Percentiles rank a stretch among this genome's conserved stretches.
Evolutionary conservation across 2,113 vertebrate genomes (phyloP).

Genomic region (Lepus timidus): DNA sequence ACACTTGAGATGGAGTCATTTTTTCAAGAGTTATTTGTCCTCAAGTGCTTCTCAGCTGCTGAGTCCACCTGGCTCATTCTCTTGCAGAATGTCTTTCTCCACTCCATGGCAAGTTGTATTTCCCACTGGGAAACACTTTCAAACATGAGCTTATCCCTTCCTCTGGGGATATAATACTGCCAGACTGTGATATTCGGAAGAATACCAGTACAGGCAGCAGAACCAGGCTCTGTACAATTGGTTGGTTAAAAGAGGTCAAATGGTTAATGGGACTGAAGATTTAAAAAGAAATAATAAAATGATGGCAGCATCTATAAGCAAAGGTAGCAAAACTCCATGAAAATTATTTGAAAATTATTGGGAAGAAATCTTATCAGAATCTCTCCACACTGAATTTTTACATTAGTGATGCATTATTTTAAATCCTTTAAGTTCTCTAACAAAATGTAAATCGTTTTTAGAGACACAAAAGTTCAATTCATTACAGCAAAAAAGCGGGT

Average conservation of each 20-base stretch:
- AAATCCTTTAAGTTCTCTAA: background rate
- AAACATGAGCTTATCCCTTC: background rate
- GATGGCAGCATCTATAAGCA: background rate
- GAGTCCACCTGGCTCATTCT: background rate
- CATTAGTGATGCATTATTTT: background rate
- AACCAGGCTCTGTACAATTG: background rate
- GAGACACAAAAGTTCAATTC: background rate
- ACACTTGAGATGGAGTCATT: slow-evolving; percentile 3
- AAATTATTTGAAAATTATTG: background rate
- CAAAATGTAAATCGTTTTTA: background rate
- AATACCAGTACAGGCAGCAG: background rate
- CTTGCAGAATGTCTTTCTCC: background rate
- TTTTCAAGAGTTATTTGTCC: slow-evolving; percentile 61
- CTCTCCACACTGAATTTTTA: background rate
- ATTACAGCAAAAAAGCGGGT: background rate
- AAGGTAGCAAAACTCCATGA: background rate
- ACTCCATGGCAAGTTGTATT: background rate
- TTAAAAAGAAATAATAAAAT: slow-evolving; percentile 31
- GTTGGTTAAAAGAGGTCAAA: background rate
- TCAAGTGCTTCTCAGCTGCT: background rate
- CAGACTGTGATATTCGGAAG: background rate
- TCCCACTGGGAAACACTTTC: background rate
- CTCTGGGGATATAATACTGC: background rate
- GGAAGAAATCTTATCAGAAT: background rate
- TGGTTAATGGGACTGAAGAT: background rate